A percentile compares a stretch with the other conserved stretches of the same genome.
These are phyloP conservation scores for Scaptomyza polygonia DNA, from an alignment of 2,888 invertebrate genomes.

Conservation along the genomic window DNA sequence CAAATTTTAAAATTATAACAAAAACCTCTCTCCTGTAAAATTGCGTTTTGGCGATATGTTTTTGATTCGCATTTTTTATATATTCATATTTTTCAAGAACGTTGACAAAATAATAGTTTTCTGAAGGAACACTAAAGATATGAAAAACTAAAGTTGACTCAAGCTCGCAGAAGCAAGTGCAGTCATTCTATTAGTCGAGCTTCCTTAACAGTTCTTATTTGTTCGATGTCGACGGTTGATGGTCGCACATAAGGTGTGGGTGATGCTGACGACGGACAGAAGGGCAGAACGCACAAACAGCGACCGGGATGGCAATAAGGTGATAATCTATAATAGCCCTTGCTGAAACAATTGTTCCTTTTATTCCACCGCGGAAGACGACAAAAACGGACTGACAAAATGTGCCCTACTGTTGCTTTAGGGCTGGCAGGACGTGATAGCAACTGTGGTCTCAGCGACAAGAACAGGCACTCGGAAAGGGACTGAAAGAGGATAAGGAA, in stretches of 20 bases:
- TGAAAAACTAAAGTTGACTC: too few relatives aligned
- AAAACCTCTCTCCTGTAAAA: too few relatives aligned
- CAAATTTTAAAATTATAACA: too few relatives aligned
- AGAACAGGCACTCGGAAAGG: background rate
- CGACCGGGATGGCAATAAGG: constrained; percentile 45
- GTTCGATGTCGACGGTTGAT: constrained; percentile 44
- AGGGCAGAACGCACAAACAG: constrained; percentile 4
- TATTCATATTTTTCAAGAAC: too few relatives aligned
- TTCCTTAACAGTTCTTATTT: background rate
- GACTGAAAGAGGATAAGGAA: background rate
- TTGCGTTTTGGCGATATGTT: too few relatives aligned
- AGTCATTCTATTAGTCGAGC: background rate
- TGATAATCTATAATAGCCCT: constrained; percentile 79
- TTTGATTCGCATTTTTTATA: too few relatives aligned
- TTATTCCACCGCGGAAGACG: constrained; percentile 68
- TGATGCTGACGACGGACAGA: constrained; percentile 16
- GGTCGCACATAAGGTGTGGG: constrained; percentile 36
- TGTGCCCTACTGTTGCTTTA: constrained; percentile 64
- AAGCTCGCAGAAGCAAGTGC: too few relatives aligned
- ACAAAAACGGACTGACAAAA: constrained; percentile 25
- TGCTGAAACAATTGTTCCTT: constrained; percentile 74
- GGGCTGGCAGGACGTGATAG: constrained; percentile 28
- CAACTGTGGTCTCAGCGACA: background rate
- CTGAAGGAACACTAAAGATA: too few relatives aligned
- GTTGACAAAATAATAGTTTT: too few relatives aligned